Base-by-base conservation (phyloP, 53 echinoderm and acorn worm genomes). In the Pentamera pediparva region DNA sequence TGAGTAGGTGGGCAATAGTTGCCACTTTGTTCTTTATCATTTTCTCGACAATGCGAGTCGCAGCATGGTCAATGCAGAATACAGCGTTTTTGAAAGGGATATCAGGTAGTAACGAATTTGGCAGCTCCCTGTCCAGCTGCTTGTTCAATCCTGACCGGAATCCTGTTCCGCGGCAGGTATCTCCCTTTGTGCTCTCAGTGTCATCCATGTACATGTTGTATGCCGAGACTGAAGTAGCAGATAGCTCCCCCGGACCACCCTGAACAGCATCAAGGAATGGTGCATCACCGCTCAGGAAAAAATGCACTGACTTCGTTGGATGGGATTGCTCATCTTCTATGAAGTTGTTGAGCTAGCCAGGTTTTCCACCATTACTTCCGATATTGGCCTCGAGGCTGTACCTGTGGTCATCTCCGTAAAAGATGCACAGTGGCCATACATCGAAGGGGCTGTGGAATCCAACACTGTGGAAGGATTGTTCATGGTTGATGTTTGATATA, bases 41-140 rank as follows among this genome's bases (percentile, higher is more conserved):
- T 30, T 75, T 75, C 17, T 75, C 75, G 0, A 75, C 75, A 24
- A 75, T 57, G 17, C 75, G 25, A 6, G 75, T 57, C 3, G 75
- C 17, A 2, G 75, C 75, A 58, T 75, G 75, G 37, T 75, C 75
- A 15, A 75, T 75, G 26, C 75, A 75, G 58, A 57, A 56, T 5
- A 75, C 75, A 34, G 37, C 39, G 5, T 11, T 1, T 10, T 57
- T 26, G 2, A 75, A 12, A 3, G 75, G 58, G 0, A 75, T 75
- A 1, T 24, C 36, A 20, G 75, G 75, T 3, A 57, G 3, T n/a
- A 56, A 11, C 1, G 36, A 62, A 35, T 62, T n/a, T 36, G 62
- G 36, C 1, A 35, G 37, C 18, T 0, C 1, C 1, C 62, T 36
- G 33, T 62, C 17, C 3, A 62, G 0, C 10, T 1, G 5, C 9